These are phyloP conservation scores for Beris chalybata DNA, from an alignment of 2,888 invertebrate genomes.

Conservation along the genomic window DNA sequence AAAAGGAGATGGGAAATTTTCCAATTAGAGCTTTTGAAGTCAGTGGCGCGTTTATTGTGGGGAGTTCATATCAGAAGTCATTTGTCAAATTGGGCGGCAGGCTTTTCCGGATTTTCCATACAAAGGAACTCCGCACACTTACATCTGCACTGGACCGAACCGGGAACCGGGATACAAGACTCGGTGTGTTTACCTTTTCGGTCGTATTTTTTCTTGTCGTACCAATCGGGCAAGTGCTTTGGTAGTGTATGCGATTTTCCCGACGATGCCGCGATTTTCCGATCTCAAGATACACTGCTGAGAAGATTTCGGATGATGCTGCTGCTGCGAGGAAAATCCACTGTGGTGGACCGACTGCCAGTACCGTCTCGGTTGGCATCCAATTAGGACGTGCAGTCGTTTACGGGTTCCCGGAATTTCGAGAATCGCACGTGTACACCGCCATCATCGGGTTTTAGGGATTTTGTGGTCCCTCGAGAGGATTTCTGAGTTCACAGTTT, in stretches of 20 bases:
- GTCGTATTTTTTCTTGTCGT: constrained; percentile 4
- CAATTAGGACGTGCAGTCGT: constrained; percentile 24
- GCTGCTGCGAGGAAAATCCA: constrained; percentile 6
- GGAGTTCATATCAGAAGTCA: no score
- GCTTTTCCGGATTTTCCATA: background rate
- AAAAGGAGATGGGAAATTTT: background rate
- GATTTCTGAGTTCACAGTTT: no score
- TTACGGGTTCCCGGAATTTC: constrained; percentile 6
- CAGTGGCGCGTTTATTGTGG: background rate
- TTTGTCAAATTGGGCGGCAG: no score
- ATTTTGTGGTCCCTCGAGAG: no score
- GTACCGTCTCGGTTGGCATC: constrained; percentile 31
- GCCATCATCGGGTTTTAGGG: background rate
- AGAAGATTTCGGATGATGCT: background rate
- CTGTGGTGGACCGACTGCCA: background rate
- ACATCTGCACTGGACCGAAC: constrained; percentile 1
- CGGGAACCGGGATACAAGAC: background rate
- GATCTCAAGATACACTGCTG: background rate
- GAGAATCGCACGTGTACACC: constrained; percentile 15
- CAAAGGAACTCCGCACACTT: background rate
- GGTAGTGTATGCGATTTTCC: constrained; percentile 12
- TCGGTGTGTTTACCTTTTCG: constrained; percentile 29
- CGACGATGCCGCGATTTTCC: constrained; percentile 11
- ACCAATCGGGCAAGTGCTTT: background rate
- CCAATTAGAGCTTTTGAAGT: background rate